Evolutionary conservation across 2,113 vertebrate species (phyloP), one percentile per base, ranked within the genome.

Genomic region (Pachycephala philippinensis): DNA sequence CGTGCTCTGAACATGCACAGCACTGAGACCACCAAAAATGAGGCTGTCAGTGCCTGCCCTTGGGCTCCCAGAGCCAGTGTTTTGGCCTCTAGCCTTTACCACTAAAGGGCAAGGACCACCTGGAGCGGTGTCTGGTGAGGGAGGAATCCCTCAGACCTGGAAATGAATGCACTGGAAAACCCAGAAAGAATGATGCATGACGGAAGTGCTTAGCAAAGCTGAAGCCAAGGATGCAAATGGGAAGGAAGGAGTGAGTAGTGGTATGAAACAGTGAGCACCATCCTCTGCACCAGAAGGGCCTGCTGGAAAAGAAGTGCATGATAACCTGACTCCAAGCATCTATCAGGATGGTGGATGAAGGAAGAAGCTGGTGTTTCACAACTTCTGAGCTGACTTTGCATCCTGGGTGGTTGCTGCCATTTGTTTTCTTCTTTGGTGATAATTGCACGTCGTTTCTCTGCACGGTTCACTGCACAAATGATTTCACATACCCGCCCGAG

Each of bases 381-480:
- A 66, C 52, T 81, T 70, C 80, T 70, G 86, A 93, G 72, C 83
- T 87, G 79, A 63, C 68, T 94, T 84, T 84, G 87, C 82, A 87
- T 78, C 78, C 93, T 81, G 56, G 80, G 76, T 81, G 86, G 80
- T 68, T 89, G 89, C 83, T 90, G 86, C 76, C 77, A 27, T 89
- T 96, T 80, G 83, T 95, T 95, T 95, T 74, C 91, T 72, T 89
- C 71, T 81, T 74, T 84, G 78, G 83, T 84, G 94, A 77, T 90
- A 96, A 90, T 42, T 66, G 76, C 61, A 81, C 0, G 39, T 75
- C 7, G 47, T 90, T 95, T 56, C 64, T 70, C 47, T 68, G 84
- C 82, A 92, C 2, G 33, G 88, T 85, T 94, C 18, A 4, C 90
- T 85, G 95, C 95, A 90, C 93, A 92, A 84, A 89, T 63, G 92